These are phyloP conservation scores for Hypanus sabinus DNA, from an alignment of 2,113 vertebrate genomes.

Conservation along the genomic window DNA sequence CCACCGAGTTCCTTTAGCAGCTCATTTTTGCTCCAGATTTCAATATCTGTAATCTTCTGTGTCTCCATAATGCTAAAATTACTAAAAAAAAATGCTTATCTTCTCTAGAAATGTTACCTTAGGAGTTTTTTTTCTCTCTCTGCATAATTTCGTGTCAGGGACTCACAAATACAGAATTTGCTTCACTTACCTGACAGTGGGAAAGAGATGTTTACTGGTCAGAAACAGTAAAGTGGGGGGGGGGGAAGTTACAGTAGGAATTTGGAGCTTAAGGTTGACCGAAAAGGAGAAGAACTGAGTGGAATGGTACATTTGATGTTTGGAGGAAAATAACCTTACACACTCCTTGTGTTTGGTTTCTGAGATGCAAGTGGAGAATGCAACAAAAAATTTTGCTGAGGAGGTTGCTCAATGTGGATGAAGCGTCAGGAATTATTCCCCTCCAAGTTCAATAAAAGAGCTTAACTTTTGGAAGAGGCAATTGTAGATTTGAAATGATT, in stretches of 20 bases:
- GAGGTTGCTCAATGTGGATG: background rate
- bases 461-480: background rate
- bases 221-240: background rate
- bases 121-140: no score
- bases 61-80: background rate
- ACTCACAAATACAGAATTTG: background rate
- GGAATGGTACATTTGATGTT: background rate
- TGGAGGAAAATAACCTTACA: background rate
- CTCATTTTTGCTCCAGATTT: no score
- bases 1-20: no score
- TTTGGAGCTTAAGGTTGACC: background rate
- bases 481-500: background rate
- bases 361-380: background rate
- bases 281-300: background rate
- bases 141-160: background rate
- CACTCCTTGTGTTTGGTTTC: background rate
- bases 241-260: background rate
- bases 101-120: background rate
- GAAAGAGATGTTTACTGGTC: background rate
- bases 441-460: background rate
- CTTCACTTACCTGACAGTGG: background rate
- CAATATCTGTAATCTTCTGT: no score
- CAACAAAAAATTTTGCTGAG: background rate
- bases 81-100: background rate
- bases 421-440: background rate